Percentiles rank a stretch among this genome's conserved stretches.
phyloP scores from a whole-genome alignment of 2,888 invertebrate genomes.

The Dicyrtoma fusca region DNA sequence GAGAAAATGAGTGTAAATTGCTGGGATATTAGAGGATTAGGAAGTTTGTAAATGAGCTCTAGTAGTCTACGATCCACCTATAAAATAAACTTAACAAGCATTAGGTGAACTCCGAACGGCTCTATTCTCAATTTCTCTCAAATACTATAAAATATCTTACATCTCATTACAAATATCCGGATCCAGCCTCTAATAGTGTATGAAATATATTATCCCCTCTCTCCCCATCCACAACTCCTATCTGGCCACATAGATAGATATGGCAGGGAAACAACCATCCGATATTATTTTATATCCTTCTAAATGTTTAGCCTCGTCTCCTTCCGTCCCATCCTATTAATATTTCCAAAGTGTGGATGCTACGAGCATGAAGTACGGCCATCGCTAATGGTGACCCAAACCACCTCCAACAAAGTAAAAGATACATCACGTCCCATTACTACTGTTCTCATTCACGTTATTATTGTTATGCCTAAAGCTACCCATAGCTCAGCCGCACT shows the following conservation, averaged over 20 bases:
- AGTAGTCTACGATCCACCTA: conserved; percentile 37
- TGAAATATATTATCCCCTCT: background rate
- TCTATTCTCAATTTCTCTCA: conserved; percentile 20
- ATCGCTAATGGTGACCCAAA: background rate
- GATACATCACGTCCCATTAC: too few relatives aligned
- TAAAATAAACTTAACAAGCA: conserved; percentile 40
- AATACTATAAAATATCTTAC: conserved; percentile 8
- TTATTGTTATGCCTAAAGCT: too few relatives aligned
- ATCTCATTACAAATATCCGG: background rate
- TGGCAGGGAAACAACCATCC: too few relatives aligned
- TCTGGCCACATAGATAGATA: background rate
- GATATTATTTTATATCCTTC: conserved; percentile 3
- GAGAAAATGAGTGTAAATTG: conserved; percentile 53
- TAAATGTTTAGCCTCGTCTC: background rate
- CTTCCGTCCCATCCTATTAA: background rate
- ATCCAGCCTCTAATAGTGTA: too few relatives aligned
- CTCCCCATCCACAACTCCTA: background rate
- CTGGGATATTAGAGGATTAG: conserved; percentile 55
- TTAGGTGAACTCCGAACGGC: conserved; percentile 19
- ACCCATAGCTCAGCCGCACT: too few relatives aligned
- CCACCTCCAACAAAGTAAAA: background rate
- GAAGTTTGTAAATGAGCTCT: conserved; percentile 56
- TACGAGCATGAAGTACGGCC: too few relatives aligned
- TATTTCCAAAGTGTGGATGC: too few relatives aligned
- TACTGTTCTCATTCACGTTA: too few relatives aligned